Evolutionary conservation across 2,797 vertebrate genomes (phyloP).

Genomic region (Aphelocoma californica): DNA sequence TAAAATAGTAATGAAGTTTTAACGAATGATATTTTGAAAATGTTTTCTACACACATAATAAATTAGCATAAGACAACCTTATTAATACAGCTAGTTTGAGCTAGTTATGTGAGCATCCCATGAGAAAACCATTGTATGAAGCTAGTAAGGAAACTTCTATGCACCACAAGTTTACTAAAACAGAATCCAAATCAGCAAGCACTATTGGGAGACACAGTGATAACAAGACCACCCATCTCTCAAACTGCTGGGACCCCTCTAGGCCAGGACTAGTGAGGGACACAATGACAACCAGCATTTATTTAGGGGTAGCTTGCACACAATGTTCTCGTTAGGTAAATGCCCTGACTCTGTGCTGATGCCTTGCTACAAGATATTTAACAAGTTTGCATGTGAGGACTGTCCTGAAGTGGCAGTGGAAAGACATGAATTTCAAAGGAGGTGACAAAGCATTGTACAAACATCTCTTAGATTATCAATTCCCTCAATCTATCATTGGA

Average conservation of each 20-base stretch:
- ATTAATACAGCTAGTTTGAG: neutral
- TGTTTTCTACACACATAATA: neutral
- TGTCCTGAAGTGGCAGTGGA: neutral
- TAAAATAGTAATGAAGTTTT: neutral
- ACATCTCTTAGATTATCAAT: neutral
- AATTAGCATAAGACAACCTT: neutral
- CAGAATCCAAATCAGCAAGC: neutral
- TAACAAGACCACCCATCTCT: neutral
- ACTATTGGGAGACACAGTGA: neutral
- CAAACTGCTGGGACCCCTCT: neutral
- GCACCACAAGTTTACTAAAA: neutral
- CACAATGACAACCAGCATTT: neutral
- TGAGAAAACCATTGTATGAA: neutral
- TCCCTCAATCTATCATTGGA: neutral
- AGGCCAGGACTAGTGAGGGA: neutral
- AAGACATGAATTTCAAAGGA: slow-evolving; percentile 15
- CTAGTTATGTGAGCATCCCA: neutral
- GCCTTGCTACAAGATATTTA: neutral
- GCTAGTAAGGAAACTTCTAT: neutral
- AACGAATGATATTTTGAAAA: neutral
- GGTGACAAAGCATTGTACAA: neutral
- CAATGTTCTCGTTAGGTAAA: neutral
- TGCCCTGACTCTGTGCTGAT: neutral
- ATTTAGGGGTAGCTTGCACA: neutral
- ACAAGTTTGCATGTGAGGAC: neutral